Percentiles rank a stretch among this genome's conserved stretches.
phyloP scores from a whole-genome alignment of 2,888 invertebrate species.

The Calameuta filiformis region DNA sequence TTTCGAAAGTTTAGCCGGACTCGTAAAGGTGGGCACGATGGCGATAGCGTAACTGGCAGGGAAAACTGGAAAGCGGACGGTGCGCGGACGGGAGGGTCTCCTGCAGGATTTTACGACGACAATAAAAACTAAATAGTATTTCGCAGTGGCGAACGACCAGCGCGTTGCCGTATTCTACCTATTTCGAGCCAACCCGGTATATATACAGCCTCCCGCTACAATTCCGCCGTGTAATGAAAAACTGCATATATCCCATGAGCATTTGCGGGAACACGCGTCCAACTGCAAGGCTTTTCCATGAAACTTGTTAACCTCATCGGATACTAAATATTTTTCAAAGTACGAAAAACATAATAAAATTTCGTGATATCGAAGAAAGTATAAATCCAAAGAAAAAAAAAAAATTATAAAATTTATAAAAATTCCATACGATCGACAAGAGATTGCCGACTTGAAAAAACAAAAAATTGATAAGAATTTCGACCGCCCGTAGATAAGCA shows the following conservation, averaged over 20 bases:
- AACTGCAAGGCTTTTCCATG: conserved; percentile 4
- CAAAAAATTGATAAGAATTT: neutral
- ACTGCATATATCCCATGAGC: conserved; percentile 17
- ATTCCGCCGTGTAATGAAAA: conserved; percentile 36
- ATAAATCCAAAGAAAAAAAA: neutral
- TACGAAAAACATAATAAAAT: neutral
- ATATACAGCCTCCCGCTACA: conserved; percentile 12
- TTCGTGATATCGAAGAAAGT: neutral
- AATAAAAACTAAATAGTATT: conserved; percentile 50
- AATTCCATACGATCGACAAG: conserved; percentile 10
- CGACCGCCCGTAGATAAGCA: neutral
- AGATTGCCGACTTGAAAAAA: neutral
- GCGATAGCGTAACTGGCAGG: neutral
- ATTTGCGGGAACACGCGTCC: conserved; percentile 15
- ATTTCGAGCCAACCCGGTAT: neutral
- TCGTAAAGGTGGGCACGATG: conserved; percentile 28
- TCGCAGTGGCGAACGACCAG: conserved; percentile 30
- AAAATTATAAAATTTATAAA: conserved; percentile 15
- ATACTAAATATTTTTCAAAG: neutral
- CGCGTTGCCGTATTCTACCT: conserved; percentile 26
- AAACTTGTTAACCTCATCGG: conserved; percentile 23
- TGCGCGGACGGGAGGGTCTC: conserved; percentile 11
- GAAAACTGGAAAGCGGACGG: conserved; percentile 5
- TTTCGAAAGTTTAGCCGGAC: conserved; percentile 42
- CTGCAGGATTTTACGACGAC: conserved; percentile 45